Percentiles rank a stretch among this genome's conserved stretches.
phyloP scores from a whole-genome alignment of 1,140 invertebrate species.

The Monochamus saltuarius region DNA sequence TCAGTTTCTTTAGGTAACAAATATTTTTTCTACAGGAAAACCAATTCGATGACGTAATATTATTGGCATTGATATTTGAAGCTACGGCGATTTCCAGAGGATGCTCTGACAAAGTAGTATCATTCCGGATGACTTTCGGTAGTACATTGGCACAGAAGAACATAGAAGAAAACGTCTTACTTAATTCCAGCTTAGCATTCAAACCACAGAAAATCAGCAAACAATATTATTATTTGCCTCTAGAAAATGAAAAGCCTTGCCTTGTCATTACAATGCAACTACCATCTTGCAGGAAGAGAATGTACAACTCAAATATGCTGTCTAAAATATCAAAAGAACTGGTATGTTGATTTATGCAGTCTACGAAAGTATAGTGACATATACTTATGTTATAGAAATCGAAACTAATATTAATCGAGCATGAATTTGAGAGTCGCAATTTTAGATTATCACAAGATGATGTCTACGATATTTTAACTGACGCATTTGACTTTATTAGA shows the following conservation, averaged over 20 bases:
- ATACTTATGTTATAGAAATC: constrained; percentile 27
- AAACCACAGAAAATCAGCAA: constrained; percentile 21
- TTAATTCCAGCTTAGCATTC: constrained; percentile 20
- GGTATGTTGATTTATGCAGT: constrained; percentile 54
- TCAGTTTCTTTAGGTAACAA: neutral
- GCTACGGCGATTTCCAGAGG: constrained; percentile 38
- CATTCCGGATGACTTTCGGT: constrained; percentile 41
- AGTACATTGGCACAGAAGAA: constrained; percentile 5
- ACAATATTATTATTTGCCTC: constrained; percentile 74
- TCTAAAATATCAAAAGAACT: constrained; percentile 73
- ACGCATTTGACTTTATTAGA: constrained; percentile 33
- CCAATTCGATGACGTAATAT: neutral
- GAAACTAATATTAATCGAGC: constrained; percentile 36
- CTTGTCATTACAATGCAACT: constrained; percentile 73
- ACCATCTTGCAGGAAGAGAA: constrained; percentile 75
- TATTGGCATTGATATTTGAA: constrained; percentile 42
- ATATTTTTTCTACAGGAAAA: constrained; percentile 8
- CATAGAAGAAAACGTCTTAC: neutral
- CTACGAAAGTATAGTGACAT: no score
- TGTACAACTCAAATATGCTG: constrained; percentile 83
- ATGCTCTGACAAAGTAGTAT: constrained; percentile 36
- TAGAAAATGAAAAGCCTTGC: constrained; percentile 80
- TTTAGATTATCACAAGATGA: constrained; percentile 17
- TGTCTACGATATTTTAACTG: constrained; percentile 26
- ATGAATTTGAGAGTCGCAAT: constrained; percentile 31